These are phyloP conservation scores for Plutomurus gul DNA, from an alignment of 1,140 invertebrate species.

Conservation along the genomic window DNA sequence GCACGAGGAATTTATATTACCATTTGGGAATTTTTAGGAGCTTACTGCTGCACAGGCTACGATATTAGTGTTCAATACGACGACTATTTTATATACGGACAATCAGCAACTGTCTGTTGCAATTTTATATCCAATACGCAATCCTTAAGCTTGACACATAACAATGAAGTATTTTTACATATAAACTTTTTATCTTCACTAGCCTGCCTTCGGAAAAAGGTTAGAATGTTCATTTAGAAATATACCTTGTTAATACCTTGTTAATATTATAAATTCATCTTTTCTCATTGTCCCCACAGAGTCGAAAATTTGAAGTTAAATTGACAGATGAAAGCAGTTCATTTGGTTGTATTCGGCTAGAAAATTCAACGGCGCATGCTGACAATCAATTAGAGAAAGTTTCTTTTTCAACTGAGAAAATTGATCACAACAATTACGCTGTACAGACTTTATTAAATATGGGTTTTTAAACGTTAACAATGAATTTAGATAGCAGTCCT, in stretches of 20 bases:
- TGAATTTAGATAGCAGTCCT: background rate
- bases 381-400: background rate
- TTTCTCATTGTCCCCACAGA: too few relatives aligned
- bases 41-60: slow-evolving; percentile 33
- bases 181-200: slow-evolving; percentile 1
- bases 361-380: background rate
- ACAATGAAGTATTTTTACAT: background rate
- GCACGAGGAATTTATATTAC: background rate
- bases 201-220: slow-evolving; percentile 10
- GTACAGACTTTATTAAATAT: too few relatives aligned
- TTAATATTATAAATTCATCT: too few relatives aligned
- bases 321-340: background rate
- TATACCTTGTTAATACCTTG: background rate
- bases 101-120: background rate
- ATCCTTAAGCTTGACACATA: background rate
- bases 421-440: background rate
- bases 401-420: background rate
- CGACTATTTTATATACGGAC: slow-evolving; percentile 21
- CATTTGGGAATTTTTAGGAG: background rate
- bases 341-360: background rate
- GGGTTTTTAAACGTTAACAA: too few relatives aligned
- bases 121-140: background rate
- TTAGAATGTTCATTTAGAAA: background rate
- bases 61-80: slow-evolving; percentile 40
- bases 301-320: background rate